These are phyloP conservation scores for Corydoras sp. DNA, from an alignment of 2,113 vertebrate genomes.

Conservation along the genomic window DNA sequence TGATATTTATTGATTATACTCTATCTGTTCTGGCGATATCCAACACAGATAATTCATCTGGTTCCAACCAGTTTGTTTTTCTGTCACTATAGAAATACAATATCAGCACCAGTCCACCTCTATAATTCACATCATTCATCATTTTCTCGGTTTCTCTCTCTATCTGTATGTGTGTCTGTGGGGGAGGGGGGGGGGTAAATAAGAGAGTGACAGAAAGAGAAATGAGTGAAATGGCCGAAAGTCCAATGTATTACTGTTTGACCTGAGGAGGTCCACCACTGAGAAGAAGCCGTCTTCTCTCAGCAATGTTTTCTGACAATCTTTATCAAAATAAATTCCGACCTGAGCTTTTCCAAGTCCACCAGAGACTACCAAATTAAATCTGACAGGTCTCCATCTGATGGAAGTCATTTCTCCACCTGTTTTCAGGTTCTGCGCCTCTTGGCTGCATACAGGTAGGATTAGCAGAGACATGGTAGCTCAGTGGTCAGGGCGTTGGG, in stretches of 20 bases:
- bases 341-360: constrained; percentile 13
- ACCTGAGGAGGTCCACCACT: constrained; percentile 66
- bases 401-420: constrained; percentile 54
- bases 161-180: constrained; percentile 31
- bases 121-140: constrained; percentile 37
- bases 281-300: constrained; percentile 56
- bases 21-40: too few species aligned
- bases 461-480: too few species aligned
- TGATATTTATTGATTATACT: too few species aligned
- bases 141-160: constrained; percentile 32
- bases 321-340: not conserved
- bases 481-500: too few species aligned
- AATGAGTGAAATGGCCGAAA: constrained; percentile 36
- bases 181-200: too few species aligned
- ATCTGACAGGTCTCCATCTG: constrained; percentile 65
- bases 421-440: constrained; percentile 37
- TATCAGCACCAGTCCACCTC: constrained; percentile 9
- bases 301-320: not conserved
- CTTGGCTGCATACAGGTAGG: not conserved
- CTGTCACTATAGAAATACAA: not conserved
- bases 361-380: constrained; percentile 60
- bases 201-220: constrained; percentile 13
- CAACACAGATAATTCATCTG: not conserved
- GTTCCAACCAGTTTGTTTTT: not conserved
- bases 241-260: constrained; percentile 67